A percentile compares a stretch with the other conserved stretches of the same genome.
These are phyloP conservation scores for Lampris megalopsis DNA, from an alignment of 2,113 vertebrate species.

Conservation along the genomic window DNA sequence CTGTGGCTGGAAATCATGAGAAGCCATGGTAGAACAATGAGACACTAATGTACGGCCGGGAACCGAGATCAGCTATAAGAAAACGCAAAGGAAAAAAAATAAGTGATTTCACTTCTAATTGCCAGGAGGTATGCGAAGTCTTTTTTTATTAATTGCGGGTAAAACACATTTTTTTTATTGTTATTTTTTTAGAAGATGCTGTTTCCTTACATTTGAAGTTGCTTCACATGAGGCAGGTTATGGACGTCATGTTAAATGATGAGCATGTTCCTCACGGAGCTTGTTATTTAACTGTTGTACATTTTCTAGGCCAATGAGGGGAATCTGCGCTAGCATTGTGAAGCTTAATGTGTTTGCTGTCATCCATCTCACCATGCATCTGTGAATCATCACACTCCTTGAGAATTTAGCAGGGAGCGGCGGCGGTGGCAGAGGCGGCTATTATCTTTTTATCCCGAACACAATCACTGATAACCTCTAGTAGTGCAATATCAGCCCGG, in stretches of 20 bases:
- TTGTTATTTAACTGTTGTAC: constrained; percentile 27
- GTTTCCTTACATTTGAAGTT: neutral
- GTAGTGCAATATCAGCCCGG: constrained; percentile 12
- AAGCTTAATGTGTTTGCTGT: constrained; percentile 6
- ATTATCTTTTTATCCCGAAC: constrained; percentile 41
- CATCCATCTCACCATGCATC: constrained; percentile 18
- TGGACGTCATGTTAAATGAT: constrained; percentile 19
- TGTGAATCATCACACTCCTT: constrained; percentile 17
- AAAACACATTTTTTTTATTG: neutral
- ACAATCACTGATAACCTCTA: constrained; percentile 39
- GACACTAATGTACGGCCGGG: neutral
- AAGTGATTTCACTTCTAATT: too few species aligned
- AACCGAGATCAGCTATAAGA: neutral
- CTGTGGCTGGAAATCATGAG: constrained; percentile 1
- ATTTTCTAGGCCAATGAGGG: neutral
- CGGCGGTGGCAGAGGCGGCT: neutral
- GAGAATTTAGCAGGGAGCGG: neutral
- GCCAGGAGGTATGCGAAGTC: too few species aligned
- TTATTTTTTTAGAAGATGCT: neutral
- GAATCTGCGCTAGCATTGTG: constrained; percentile 1
- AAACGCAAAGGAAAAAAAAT: neutral
- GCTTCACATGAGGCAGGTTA: neutral
- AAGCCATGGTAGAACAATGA: neutral
- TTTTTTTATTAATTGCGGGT: too few species aligned
- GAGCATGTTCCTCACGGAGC: neutral